Conservation (phyloP, 2,113 vertebrate species). For the Petromus typicus region DNA sequence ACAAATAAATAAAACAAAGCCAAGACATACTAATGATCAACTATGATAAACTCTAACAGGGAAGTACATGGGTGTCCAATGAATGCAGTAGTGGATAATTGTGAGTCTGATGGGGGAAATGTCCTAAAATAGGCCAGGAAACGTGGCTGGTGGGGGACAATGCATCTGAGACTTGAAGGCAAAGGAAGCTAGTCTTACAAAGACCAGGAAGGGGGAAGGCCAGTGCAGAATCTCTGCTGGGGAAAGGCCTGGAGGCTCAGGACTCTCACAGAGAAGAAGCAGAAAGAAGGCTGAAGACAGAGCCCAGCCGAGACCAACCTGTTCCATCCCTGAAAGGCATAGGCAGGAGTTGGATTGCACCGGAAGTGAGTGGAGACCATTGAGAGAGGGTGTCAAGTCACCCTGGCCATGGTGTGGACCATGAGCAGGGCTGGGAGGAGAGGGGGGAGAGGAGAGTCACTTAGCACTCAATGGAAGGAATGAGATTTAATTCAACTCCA, state of each 20-base stretch:
- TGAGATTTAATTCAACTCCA: too few relatives aligned
- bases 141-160: not conserved
- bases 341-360: not conserved
- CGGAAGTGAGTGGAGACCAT: not conserved
- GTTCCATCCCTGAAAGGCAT: not conserved
- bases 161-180: not conserved
- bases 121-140: not conserved
- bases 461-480: not conserved
- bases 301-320: not conserved
- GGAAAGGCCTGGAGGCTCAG: not conserved
- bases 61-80: accelerated
- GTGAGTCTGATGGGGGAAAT: too few relatives aligned
- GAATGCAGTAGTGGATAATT: not conserved
- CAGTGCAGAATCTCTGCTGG: not conserved
- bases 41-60: not conserved
- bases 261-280: too few relatives aligned
- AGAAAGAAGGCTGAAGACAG: not conserved
- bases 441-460: too few relatives aligned
- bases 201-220: not conserved
- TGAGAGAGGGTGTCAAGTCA: not conserved
- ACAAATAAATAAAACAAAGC: not conserved
- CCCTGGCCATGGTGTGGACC: not conserved
- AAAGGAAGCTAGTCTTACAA: not conserved
- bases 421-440: too few relatives aligned
- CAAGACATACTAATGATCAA: not conserved